These are phyloP conservation scores for Pangasius sanitwongsei DNA, from an alignment of 2,797 vertebrate genomes.

Conservation along the genomic window DNA sequence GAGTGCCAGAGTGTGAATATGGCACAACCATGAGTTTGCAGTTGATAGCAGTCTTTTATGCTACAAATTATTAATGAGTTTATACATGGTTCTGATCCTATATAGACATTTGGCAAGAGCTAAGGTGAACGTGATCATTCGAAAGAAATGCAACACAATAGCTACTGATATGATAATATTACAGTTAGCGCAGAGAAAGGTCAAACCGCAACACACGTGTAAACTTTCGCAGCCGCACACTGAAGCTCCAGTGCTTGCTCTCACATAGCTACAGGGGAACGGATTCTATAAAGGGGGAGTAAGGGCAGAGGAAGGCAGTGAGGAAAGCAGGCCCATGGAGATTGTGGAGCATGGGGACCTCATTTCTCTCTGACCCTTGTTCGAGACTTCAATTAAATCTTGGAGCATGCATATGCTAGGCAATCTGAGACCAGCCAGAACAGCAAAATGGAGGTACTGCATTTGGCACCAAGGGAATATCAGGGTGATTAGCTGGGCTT, in stretches of 20 bases:
- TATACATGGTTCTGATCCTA: not conserved
- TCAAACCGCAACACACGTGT: constrained; percentile 74
- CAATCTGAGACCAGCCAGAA: constrained; percentile 62
- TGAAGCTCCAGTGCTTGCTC: constrained; percentile 69
- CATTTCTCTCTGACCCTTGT: constrained; percentile 60
- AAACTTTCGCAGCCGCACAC: constrained; percentile 68
- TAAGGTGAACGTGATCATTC: constrained; percentile 35
- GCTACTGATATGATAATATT: constrained; percentile 80
- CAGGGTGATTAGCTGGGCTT: constrained; percentile 76
- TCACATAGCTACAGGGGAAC: constrained; percentile 66
- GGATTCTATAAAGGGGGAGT: constrained; percentile 64
- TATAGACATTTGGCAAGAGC: not conserved
- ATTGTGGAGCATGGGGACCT: constrained; percentile 43
- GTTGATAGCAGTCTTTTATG: not conserved
- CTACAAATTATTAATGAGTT: not conserved
- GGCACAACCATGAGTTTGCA: no score
- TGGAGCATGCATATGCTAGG: constrained; percentile 49
- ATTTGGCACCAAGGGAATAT: constrained; percentile 66
- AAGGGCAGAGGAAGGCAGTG: constrained; percentile 43
- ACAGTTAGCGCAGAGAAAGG: constrained; percentile 80
- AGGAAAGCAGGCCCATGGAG: constrained; percentile 32
- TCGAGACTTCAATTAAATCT: constrained; percentile 60
- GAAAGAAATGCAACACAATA: constrained; percentile 66
- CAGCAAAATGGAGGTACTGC: constrained; percentile 67
- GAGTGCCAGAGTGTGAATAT: no score